phyloP scores from a whole-genome alignment of 2,888 invertebrate genomes.

The Arge pagana region DNA sequence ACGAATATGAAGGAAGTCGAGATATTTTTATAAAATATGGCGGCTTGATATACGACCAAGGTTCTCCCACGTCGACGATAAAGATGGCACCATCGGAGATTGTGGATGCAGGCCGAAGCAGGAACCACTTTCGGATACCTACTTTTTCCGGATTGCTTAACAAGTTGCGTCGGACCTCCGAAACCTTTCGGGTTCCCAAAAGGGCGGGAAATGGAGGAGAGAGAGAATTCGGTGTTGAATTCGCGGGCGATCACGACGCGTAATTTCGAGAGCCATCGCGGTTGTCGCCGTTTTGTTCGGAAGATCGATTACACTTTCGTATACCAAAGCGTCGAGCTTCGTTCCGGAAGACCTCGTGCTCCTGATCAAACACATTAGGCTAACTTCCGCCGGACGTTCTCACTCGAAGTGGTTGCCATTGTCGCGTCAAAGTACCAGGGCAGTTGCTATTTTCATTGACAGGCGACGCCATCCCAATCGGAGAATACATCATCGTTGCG shows the following conservation, averaged over 20 bases:
- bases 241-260: too few species aligned
- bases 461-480: conserved; percentile 1
- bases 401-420: conserved; percentile 43
- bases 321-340: too few species aligned
- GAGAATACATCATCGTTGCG: background rate
- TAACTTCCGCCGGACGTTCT: conserved; percentile 51
- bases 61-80: conserved; percentile 53
- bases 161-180: too few species aligned
- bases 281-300: too few species aligned
- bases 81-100: conserved; percentile 38
- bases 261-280: too few species aligned
- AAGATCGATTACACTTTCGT: too few species aligned
- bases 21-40: conserved; percentile 49
- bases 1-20: conserved; percentile 23
- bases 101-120: conserved; percentile 35
- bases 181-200: too few species aligned
- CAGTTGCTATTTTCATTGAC: background rate
- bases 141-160: too few species aligned
- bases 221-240: too few species aligned
- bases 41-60: conserved; percentile 44
- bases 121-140: too few species aligned
- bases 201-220: too few species aligned
- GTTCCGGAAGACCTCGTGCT: conserved; percentile 19
- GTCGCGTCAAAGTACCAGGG: conserved; percentile 27
- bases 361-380: conserved; percentile 57